Base-by-base conservation (phyloP, 2,797 vertebrate genomes). In the Typhlichthys eigenmanni region DNA sequence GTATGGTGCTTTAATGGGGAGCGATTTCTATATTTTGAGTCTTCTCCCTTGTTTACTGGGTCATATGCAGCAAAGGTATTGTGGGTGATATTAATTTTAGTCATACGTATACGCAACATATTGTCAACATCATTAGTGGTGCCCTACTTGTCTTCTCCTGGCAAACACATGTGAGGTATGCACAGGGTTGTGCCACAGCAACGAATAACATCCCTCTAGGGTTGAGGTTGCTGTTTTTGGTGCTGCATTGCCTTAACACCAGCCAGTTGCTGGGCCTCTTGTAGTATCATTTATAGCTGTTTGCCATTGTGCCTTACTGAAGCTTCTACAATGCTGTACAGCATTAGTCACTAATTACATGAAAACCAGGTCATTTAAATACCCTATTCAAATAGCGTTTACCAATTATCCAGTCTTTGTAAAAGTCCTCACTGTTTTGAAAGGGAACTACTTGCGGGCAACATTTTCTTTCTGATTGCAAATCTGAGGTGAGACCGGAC, bases 201-300 rank as follows among this genome's bases (percentile, higher is more conserved):
- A 77, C 54, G 51, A 57, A 60, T 69, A 54, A 62, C 45, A 3
- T 68, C 62, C 60, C 60, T 1, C 13, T 13, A 47, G 57, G 64
- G 11, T 17, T 71, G 53, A 47, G 56, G 65, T 79, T 60, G 63
- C 51, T 65, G 50, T 54, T 57, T 66, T 71, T 61, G 16, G 51
- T 55, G 49, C 43, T 60, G 19, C 34, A 16, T 71, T 6, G 34
- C 24, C 24, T 24, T 3, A 24, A 24, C 24, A 24, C 24, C 24
- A 24, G 24, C 24, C 24, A 38, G 34, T 38, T 38, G 5, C 8
- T 38, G 5, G 34, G 34, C 34, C 34, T 38, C 8, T 6, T 38
- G 8, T 1, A 38, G 5, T 6, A 9, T 9, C 34, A 38, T 38
- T 6, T 8, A 38, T 38, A 38, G 34, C 5, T 38, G 34, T 38